Conservation (phyloP, 2,113 vertebrate genomes). For the Ptyas mucosa region DNA sequence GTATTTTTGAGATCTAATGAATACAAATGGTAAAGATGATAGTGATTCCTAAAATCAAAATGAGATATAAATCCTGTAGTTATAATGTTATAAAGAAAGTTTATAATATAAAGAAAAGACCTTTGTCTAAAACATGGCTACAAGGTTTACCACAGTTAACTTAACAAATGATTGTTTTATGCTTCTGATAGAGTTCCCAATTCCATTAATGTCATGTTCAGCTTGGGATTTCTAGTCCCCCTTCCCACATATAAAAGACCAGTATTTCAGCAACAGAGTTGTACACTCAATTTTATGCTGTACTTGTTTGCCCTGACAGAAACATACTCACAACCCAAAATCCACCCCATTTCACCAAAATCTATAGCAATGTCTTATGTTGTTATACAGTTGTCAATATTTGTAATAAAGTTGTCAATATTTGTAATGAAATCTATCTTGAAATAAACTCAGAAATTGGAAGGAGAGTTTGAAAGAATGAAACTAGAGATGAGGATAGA, state of each 20-base stretch:
- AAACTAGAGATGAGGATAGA: neutral
- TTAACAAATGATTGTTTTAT: constrained; percentile 26
- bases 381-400: neutral
- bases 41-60: neutral
- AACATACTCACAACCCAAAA: neutral
- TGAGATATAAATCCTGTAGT: neutral
- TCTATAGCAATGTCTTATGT: neutral
- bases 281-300: constrained; percentile 20
- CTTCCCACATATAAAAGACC: constrained; percentile 6
- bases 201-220: constrained; percentile 11
- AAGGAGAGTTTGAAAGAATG: neutral
- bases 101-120: no score
- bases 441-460: neutral
- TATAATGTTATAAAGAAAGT: neutral
- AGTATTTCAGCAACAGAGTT: neutral
- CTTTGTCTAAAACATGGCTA: neutral
- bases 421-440: neutral
- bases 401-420: neutral
- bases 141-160: neutral
- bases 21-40: neutral
- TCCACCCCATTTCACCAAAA: neutral
- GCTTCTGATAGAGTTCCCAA: neutral
- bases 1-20: neutral
- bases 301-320: constrained; percentile 11
- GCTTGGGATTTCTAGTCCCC: neutral